Evolutionary conservation across 2,888 invertebrate genomes (phyloP), one percentile per base, ranked within the genome.

Genomic region (Hipparchia sbordonii): DNA sequence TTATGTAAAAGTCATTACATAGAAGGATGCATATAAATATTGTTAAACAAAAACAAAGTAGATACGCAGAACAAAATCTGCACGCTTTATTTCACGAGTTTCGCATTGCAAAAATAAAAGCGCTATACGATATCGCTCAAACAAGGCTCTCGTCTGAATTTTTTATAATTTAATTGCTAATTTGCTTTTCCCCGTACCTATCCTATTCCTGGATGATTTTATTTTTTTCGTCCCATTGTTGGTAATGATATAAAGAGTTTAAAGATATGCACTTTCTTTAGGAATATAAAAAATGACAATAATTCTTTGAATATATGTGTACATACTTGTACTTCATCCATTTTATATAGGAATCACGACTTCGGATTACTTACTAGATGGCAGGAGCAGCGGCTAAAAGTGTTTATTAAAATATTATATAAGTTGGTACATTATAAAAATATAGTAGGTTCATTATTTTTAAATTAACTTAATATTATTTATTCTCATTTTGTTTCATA

Each of bases 151-250:
- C 79, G 79, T 75, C 79, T 87, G 87, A 88, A 82, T 89, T 87
- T 91, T 91, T 90, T 87, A 89, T 87, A 84, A 85, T 84, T 87
- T 89, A 91, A 92, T 92, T 90, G 92, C 92, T 92, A 91, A 93
- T 93, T 89, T 91, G 87, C 85, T 78, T 86, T 83, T 85, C 85
- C 81, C 82, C 81, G 80, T 65, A 65, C 78, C 79, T 80, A 83
- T 84, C 82, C 79, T 78, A 78, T 83, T 82, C 78, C 81, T 78
- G 69, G 71, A 62, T 71, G 69, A 72, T 72, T 70, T 85, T 84
- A 82, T 80, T 81, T 81, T 81, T 83, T 81, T 78, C 80, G 70
- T 80, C 81, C 82, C 82, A 86, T 89, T 52, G 52, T 52, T 6
- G 12, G 52, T 52, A 12, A 33, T 52, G 65, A 65, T 65, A 65